A percentile compares a stretch with the other conserved stretches of the same genome.
Evolutionary conservation across 1,140 invertebrate genomes (phyloP).

Genomic region (Probaryconus sp.): DNA sequence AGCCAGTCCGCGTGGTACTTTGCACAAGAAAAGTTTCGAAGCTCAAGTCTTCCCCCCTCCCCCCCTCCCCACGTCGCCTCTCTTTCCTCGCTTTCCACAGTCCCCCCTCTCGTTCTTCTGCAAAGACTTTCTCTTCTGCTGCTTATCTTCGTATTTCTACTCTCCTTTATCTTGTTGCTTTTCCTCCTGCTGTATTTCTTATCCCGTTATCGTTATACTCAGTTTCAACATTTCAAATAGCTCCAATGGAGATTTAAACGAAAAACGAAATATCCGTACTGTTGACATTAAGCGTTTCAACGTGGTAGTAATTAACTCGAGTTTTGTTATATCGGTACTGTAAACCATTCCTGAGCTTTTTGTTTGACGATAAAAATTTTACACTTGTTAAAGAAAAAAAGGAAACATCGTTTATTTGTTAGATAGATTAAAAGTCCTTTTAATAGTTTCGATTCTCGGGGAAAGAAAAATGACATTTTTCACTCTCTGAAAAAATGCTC

Average conservation of each 20-base stretch:
- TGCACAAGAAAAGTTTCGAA: slow-evolving; percentile 77
- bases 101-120: slow-evolving; percentile 35
- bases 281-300: too few relatives aligned
- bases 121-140: slow-evolving; percentile 47
- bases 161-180: slow-evolving; percentile 56
- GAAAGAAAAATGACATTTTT: too few relatives aligned
- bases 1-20: slow-evolving; percentile 79
- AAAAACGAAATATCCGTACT: too few relatives aligned
- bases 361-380: too few relatives aligned
- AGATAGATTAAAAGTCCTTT: too few relatives aligned
- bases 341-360: too few relatives aligned
- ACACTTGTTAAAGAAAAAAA: too few relatives aligned
- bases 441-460: too few relatives aligned
- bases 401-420: too few relatives aligned
- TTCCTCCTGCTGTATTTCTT: slow-evolving; percentile 16
- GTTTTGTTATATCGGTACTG: too few relatives aligned
- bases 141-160: slow-evolving; percentile 60
- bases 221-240: slow-evolving; percentile 13
- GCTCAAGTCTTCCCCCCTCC: slow-evolving; percentile 61
- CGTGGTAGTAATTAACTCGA: too few relatives aligned
- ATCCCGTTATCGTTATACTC: background rate
- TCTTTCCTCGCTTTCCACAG: slow-evolving; percentile 39
- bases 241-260: slow-evolving; percentile 13
- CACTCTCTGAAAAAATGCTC: too few relatives aligned
- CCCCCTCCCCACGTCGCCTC: slow-evolving; percentile 41